Evolutionary conservation across 2,113 vertebrate species (phyloP), one percentile per base, ranked within the genome.

Genomic region (Triplophysa dalaica): DNA sequence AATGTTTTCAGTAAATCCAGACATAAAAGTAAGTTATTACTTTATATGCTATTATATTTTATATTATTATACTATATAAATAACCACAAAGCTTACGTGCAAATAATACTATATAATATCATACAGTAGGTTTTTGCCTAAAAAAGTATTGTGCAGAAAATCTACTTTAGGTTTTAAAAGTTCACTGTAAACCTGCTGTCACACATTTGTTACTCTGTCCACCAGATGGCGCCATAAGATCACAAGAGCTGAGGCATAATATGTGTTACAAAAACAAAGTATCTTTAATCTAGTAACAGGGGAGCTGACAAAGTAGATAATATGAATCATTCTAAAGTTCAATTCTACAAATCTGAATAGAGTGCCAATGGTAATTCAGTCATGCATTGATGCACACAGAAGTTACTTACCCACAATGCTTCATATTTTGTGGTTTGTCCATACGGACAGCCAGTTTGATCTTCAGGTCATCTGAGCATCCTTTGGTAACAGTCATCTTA

Each of bases 371-470:
- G 17, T 21, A 43, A 61, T 43, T 43, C 12, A 17, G n/a, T 16
- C 22, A 33, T 41, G 2, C 86, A 13, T 6, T 38, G 33, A 38
- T 38, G 33, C 33, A 38, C 1, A 21, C 60, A 26, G 26, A 54
- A 17, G 0, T 67, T 24, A 77, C 92, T 94, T 91, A 96, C 95
- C 97, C 98, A 91, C 96, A 99, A 89, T 99, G 98, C 90, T 99
- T 99, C 97, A 99, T 98, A 91, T 99, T 99, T 87, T 99, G 98
- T 63, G 98, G 98, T 85, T 99, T 99, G 89, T 99, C 98, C 97
- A 99, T 99, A 87, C 98, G 93, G 54, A 99, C 95, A 0, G 98
- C 98, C 82, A 99, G 93, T 89, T 97, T 98, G 87, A 99, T 99
- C 92, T 91, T 96, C 79, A 99, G 93, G 86, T 99, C 97, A 75